Conservation (phyloP, 2,797 vertebrate genomes). For the Gymnoscopelus braueri region DNA sequence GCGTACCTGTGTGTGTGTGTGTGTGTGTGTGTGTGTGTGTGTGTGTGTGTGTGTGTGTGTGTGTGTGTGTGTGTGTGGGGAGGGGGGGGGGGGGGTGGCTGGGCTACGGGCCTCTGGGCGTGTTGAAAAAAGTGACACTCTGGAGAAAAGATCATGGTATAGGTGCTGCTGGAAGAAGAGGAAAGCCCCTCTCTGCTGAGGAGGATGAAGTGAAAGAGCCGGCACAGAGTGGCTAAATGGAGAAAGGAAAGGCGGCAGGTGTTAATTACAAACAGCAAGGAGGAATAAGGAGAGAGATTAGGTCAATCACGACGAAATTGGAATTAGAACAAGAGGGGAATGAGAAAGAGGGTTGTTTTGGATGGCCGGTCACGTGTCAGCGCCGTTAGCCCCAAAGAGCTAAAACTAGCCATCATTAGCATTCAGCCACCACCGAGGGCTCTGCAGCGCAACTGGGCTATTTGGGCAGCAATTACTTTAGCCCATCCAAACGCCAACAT, state of each 20-base stretch:
- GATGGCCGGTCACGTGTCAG: slow-evolving; percentile 60
- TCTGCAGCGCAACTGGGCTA: slow-evolving; percentile 57
- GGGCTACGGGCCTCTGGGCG: slow-evolving; percentile 40
- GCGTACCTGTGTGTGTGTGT: not conserved
- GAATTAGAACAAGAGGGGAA: slow-evolving; percentile 66
- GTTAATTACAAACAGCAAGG: slow-evolving; percentile 83
- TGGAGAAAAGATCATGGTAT: slow-evolving; percentile 62
- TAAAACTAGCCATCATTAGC: slow-evolving; percentile 71
- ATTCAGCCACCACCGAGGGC: slow-evolving; percentile 62
- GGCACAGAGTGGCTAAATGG: slow-evolving; percentile 73
- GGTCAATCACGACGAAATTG: slow-evolving; percentile 72
- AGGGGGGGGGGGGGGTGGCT: slow-evolving; percentile 20
- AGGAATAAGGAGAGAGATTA: slow-evolving; percentile 79
- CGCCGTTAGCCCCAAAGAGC: slow-evolving; percentile 51
- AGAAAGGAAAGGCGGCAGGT: slow-evolving; percentile 76
- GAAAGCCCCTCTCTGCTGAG: slow-evolving; percentile 36
- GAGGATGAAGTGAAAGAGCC: slow-evolving; percentile 48
- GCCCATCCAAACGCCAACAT: slow-evolving; percentile 58
- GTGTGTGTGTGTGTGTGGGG: slow-evolving; percentile 19
- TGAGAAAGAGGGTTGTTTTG: slow-evolving; percentile 40
- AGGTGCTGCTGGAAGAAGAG: slow-evolving; percentile 47
- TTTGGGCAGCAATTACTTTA: slow-evolving; percentile 72
- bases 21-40: not conserved
- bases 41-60: not conserved
- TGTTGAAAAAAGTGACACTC: slow-evolving; percentile 61